Base-by-base conservation (phyloP, 2,888 invertebrate genomes). In the Macaria liturata region DNA sequence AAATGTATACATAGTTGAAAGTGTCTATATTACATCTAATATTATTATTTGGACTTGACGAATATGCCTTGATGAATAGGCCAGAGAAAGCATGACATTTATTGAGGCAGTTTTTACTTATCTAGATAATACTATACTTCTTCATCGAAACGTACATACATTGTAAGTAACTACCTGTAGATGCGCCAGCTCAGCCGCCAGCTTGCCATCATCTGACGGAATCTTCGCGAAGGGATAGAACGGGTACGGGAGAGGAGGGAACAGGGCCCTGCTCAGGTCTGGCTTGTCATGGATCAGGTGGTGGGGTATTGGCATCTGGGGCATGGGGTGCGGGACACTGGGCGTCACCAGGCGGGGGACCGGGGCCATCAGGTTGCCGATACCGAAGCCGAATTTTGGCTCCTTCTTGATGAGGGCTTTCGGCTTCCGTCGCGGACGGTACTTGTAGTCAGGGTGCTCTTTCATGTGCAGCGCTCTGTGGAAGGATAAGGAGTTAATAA, bases 361-460 rank as follows among this genome's bases (percentile, higher is more conserved):
- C 0, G 94, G 93, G 0, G 95, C 93, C 83, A 95, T 89, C 9
- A 95, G 86, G 0, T 94, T 94, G 57, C 93, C 93, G 74, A 95
- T 93, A 4, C 94, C 93, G 81, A 95, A 95, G 4, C 94, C 94
- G 76, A 94, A 95, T 76, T 95, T 95, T 32, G 95, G 94, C 71
- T 96, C 96, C 71, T 96, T 96, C 83, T 97, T 97, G 65, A 96
- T 93, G 9, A 97, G 91, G 0, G 97, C 95, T 83, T 97, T 97
- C 4, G 97, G 97, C 85, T 97, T 97, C 75, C 97, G 92, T 54
- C 97, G 93, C 8, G 97, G 97, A 46, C 97, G 94, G 91, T 97
- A 97, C 88, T 97, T 97, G 93, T 97, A 97, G 89, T 97, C 97
- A 4, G 97, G 97, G 76, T 97, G 97, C 80, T 97, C 97, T 88